These are phyloP conservation scores for Podotricha telesiphe DNA, from an alignment of 2,888 invertebrate species.

Conservation along the genomic window DNA sequence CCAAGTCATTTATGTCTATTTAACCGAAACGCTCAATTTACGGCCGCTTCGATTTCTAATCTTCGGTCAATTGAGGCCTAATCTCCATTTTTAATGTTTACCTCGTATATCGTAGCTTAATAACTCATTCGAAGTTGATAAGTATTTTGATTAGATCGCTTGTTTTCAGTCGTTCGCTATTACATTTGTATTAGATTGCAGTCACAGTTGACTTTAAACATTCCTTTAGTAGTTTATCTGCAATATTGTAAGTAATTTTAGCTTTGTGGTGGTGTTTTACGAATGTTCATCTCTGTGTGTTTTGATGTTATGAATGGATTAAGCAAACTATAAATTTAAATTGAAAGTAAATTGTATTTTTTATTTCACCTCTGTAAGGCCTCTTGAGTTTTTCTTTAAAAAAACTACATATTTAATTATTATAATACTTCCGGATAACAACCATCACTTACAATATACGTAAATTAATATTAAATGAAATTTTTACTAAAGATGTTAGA, in stretches of 20 bases:
- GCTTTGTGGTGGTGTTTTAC: neutral
- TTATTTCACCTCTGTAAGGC: too few species aligned
- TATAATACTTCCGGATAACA: too few species aligned
- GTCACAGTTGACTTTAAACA: constrained; percentile 15
- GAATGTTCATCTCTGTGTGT: neutral
- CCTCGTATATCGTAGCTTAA: constrained; percentile 14
- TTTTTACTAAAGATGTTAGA: too few species aligned
- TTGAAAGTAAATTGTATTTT: too few species aligned
- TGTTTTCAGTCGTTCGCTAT: constrained; percentile 1
- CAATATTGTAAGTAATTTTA: constrained; percentile 7
- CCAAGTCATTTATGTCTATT: neutral
- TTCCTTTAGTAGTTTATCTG: constrained; percentile 15
- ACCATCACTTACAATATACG: too few species aligned
- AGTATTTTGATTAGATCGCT: neutral
- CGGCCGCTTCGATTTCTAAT: neutral
- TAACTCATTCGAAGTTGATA: neutral
- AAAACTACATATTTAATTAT: too few species aligned
- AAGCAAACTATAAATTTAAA: too few species aligned
- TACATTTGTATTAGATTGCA: constrained; percentile 3
- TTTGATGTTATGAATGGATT: neutral
- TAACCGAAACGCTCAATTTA: neutral
- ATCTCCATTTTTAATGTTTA: neutral
- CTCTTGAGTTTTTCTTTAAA: too few species aligned
- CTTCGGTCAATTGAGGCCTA: neutral
- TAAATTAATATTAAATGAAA: too few species aligned